phyloP scores from a whole-genome alignment of 2,113 vertebrate species.

The Phylloscopus trochilus region DNA sequence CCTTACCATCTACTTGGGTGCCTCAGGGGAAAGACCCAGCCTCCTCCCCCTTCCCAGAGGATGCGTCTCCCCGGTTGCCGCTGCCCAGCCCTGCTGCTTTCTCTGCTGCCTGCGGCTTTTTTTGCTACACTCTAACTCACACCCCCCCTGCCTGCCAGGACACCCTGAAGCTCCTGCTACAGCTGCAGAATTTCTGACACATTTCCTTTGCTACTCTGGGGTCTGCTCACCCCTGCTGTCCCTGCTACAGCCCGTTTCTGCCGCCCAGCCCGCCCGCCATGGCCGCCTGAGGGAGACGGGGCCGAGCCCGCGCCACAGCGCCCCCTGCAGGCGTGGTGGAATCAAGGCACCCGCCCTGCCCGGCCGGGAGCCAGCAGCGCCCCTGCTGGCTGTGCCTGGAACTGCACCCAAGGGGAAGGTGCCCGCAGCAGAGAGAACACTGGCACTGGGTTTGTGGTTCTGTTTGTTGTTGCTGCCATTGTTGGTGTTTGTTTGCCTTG shows the following conservation, averaged over 20 bases:
- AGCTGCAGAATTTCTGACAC: background rate
- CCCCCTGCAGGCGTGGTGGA: background rate
- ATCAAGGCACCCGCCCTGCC: accelerated
- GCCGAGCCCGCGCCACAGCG: accelerated
- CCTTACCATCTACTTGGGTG: background rate
- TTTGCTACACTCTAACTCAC: background rate
- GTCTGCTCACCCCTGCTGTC: background rate
- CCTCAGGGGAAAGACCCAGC: too few species aligned
- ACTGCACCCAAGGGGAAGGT: accelerated
- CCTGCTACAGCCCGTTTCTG: accelerated
- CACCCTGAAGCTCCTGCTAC: accelerated
- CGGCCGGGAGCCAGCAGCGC: background rate
- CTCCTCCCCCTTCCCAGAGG: background rate
- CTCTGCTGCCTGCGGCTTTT: accelerated
- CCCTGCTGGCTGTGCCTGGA: accelerated
- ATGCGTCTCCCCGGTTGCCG: accelerated
- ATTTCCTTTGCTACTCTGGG: background rate
- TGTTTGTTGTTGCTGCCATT: accelerated
- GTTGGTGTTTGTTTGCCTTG: background rate
- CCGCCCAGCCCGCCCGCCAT: background rate
- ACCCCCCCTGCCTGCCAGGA: accelerated
- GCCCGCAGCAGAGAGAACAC: accelerated
- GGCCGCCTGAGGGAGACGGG: accelerated
- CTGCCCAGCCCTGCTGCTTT: too few species aligned
- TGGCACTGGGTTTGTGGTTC: accelerated